Evolutionary conservation across 2,113 vertebrate genomes (phyloP), one percentile per base, ranked within the genome.

Genomic region (Vidua chalybeata): DNA sequence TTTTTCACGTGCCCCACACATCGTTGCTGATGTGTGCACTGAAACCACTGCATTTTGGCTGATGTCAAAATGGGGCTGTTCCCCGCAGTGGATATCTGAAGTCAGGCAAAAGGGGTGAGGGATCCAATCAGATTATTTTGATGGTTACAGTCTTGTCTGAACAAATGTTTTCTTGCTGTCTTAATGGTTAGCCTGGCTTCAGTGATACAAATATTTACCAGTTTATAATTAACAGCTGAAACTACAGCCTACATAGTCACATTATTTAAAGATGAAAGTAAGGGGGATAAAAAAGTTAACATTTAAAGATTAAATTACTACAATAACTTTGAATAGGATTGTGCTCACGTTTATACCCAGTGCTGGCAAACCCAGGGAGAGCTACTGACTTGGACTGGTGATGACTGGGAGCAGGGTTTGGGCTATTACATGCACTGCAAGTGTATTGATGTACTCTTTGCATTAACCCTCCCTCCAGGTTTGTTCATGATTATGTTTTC

Each of bases 401-500:
- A n/a, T 66, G 54, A 56, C 0, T 73, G 52, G 71, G 61, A 93
- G 37, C 66, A 79, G 83, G 51, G 35, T 49, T 72, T 79, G 62
- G 61, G 49, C 41, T 73, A 10, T 45, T 82, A 8, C 56, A 49
- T 35, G 64, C 37, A 61, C 22, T 41, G 26, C 35, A 55, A 75
- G 24, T 75, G 22, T 52, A 73, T 11, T 94, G 66, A 94, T 68
- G 11, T 51, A 19, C 28, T 41, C 22, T 93, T 91, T 94, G 37
- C 91, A 39, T 76, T 87, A 93, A 93, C 67, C 41, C 30, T 69
- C 26, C 46, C 49, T 68, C 54, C 86, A 99, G 99, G 99, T 48
- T 97, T 99, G 83, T 99, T 99, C 96, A 97, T 99, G 93, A 96
- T 99, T 61, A 99, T 99, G 99, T 99, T 99, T 96, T 98, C 99